Percentiles rank a stretch among this genome's conserved stretches.
Conservation (phyloP, 2,797 vertebrate genomes). For the Falco cherrug region DNA sequence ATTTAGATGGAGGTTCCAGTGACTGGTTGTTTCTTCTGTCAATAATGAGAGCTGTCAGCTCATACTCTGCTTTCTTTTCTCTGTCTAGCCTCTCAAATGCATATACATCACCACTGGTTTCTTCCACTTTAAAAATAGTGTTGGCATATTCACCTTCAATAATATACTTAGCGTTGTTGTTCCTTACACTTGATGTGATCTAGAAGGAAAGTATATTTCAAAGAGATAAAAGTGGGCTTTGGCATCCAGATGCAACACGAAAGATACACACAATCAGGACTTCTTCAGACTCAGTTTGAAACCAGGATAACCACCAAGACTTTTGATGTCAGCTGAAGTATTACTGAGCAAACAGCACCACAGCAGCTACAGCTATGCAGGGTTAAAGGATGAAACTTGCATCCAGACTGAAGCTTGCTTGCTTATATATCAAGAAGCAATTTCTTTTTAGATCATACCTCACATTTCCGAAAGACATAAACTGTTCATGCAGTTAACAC, state of each 20-base stretch:
- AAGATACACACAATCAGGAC: background rate
- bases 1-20: constrained; percentile 75
- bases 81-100: constrained; percentile 79
- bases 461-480: background rate
- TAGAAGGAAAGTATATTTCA: constrained; percentile 14
- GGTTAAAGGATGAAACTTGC: background rate
- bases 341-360: background rate
- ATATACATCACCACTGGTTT: constrained; percentile 70
- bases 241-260: background rate
- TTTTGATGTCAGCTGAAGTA: background rate
- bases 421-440: background rate
- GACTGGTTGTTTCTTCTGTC: constrained; percentile 68
- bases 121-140: constrained; percentile 76
- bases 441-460: background rate
- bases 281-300: background rate
- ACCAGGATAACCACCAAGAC: background rate
- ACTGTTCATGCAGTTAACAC: background rate
- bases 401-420: background rate
- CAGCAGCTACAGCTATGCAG: background rate
- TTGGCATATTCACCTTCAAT: constrained; percentile 73
- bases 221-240: background rate
- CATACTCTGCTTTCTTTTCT: constrained; percentile 76
- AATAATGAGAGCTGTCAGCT: constrained; percentile 75
- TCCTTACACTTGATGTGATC: constrained; percentile 74
- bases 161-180: constrained; percentile 72